A percentile compares a stretch with the other conserved stretches of the same genome.
Conservation (phyloP, 2,888 invertebrate species). For the Malacosoma neustria region DNA sequence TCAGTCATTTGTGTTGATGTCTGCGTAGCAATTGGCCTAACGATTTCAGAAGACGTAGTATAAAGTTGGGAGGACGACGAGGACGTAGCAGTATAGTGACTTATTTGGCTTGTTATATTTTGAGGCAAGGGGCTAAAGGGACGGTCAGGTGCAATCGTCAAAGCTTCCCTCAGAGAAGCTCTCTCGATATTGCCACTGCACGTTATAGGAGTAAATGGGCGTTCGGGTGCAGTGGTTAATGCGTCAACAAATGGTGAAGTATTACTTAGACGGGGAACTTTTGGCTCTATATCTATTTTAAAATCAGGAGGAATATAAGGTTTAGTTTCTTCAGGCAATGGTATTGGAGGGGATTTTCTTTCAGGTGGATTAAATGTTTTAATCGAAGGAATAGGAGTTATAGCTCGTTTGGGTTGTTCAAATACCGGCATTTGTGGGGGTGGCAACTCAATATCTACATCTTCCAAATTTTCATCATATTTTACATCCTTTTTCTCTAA, state of each 20-base stretch:
- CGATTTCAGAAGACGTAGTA: conserved; percentile 36
- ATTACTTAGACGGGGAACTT: conserved; percentile 50
- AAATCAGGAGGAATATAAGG: conserved; percentile 80
- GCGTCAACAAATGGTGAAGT: conserved; percentile 80
- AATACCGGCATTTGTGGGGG: conserved; percentile 37
- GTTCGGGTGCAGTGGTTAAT: conserved; percentile 79
- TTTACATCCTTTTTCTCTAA: not conserved
- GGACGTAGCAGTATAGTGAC: conserved; percentile 34
- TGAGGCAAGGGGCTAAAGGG: conserved; percentile 74
- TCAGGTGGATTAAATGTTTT: conserved; percentile 63
- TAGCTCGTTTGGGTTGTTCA: conserved; percentile 39
- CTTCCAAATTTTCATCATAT: not conserved
- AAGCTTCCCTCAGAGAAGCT: conserved; percentile 71
- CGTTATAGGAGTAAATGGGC: conserved; percentile 74
- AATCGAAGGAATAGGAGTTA: conserved; percentile 58
- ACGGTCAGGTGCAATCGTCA: conserved; percentile 78
- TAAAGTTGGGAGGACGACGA: conserved; percentile 30
- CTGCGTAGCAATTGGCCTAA: conserved; percentile 48
- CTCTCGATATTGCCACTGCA: conserved; percentile 53
- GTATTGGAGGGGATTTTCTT: conserved; percentile 65
- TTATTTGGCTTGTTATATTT: conserved; percentile 50
- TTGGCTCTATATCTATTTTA: conserved; percentile 73
- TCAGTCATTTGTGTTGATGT: conserved; percentile 35
- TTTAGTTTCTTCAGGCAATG: conserved; percentile 77
- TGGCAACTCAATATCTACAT: conserved; percentile 3